A percentile compares a stretch with the other conserved stretches of the same genome.
Evolutionary conservation across 2,797 vertebrate species (phyloP).

Genomic region (Oophaga sylvatica): DNA sequence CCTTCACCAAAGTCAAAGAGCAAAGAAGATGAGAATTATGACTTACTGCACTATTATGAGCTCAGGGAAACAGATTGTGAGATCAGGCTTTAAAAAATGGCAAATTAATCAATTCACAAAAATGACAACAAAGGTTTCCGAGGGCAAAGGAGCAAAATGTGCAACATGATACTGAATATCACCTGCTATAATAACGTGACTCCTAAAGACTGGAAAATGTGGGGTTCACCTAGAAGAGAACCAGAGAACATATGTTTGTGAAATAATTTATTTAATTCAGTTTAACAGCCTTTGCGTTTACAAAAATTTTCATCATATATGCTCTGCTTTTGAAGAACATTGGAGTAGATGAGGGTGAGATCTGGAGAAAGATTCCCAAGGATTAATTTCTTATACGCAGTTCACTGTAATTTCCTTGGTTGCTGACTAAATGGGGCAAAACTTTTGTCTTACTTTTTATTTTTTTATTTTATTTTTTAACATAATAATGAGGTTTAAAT

Average conservation of each 20-base stretch:
- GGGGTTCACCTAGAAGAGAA: conserved; percentile 24
- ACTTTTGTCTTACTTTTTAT: conserved; percentile 18
- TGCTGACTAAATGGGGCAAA: background rate
- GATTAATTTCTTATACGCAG: background rate
- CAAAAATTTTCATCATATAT: background rate
- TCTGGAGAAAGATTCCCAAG: background rate
- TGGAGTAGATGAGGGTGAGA: background rate
- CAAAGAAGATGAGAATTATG: conserved; percentile 39
- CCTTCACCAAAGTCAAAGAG: conserved; percentile 20
- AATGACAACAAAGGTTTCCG: conserved; percentile 27
- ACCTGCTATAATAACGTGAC: conserved; percentile 15
- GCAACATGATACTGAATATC: background rate
- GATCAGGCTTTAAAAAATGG: conserved; percentile 58
- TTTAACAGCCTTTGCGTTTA: conserved; percentile 43
- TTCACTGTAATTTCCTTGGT: background rate
- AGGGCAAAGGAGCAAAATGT: conserved; percentile 25
- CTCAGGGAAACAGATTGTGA: conserved; percentile 52
- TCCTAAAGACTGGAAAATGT: conserved; percentile 24
- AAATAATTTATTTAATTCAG: conserved; percentile 16
- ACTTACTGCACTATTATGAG: conserved; percentile 48
- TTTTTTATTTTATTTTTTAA: background rate
- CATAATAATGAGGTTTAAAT: background rate
- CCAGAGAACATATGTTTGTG: background rate
- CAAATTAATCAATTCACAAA: conserved; percentile 54
- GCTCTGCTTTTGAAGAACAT: background rate